A percentile compares a stretch with the other conserved stretches of the same genome.
phyloP scores from a whole-genome alignment of 2,113 vertebrate species.

The Aphelocoma coerulescens region DNA sequence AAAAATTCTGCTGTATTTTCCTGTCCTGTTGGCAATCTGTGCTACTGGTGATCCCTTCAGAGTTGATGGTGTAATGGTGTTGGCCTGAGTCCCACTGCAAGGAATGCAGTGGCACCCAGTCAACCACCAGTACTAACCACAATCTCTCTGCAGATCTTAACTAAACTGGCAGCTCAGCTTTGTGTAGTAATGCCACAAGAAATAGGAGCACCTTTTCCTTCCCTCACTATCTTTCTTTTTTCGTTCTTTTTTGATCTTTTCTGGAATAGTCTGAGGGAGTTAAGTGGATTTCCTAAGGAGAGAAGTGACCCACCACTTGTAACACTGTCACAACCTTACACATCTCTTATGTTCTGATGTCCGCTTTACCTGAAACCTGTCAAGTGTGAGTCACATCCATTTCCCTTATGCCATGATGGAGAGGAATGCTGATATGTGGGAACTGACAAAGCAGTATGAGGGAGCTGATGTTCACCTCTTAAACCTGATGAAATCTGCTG shows the following conservation, averaged over 20 bases:
- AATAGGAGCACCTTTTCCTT: not conserved
- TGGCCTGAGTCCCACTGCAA: not conserved
- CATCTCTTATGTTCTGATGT: not conserved
- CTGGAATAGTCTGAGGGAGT: not conserved
- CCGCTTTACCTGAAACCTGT: slow-evolving; percentile 1
- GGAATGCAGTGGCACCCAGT: not conserved
- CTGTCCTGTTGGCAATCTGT: not conserved
- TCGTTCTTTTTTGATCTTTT: not conserved
- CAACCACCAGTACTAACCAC: slow-evolving; percentile 25
- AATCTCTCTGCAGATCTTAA: slow-evolving; percentile 24
- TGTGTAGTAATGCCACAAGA: not conserved
- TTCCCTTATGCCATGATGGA: not conserved
- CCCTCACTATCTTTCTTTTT: not conserved
- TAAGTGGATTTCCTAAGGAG: not conserved
- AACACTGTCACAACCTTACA: not conserved
- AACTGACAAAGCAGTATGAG: slow-evolving; percentile 31
- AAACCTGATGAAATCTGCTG: not conserved
- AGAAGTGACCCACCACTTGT: not conserved
- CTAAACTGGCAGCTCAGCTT: slow-evolving; percentile 2
- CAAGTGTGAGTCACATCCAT: slow-evolving; percentile 19
- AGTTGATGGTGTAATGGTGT: not conserved
- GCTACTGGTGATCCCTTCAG: not conserved
- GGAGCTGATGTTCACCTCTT: slow-evolving; percentile 7
- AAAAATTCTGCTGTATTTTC: not conserved
- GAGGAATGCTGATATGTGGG: slow-evolving; percentile 49